Evolutionary conservation across 2,888 invertebrate species (phyloP).

Genomic region (Lepidocyrtinus sp.): DNA sequence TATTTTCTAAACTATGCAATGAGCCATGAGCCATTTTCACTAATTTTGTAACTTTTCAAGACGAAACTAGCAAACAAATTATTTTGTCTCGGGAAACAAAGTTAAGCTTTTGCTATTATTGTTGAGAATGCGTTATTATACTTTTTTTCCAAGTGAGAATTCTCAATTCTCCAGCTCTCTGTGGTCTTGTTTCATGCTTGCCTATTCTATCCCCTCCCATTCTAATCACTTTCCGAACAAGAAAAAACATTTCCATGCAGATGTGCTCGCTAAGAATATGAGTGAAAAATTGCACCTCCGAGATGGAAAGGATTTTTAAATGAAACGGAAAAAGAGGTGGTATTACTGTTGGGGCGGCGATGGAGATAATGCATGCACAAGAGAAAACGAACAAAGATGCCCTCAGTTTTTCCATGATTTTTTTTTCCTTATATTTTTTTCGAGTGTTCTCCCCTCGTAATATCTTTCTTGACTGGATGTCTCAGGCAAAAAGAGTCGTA

Average conservation of each 20-base stretch:
- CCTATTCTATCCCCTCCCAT: slow-evolving; percentile 29
- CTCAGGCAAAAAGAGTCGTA: slow-evolving; percentile 25
- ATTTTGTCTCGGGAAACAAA: slow-evolving; percentile 7
- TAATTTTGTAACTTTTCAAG: not conserved
- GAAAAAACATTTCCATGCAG: slow-evolving; percentile 57
- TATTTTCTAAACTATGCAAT: slow-evolving; percentile 4
- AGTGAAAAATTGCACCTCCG: slow-evolving; percentile 62
- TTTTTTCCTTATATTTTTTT: slow-evolving; percentile 23
- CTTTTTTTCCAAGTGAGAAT: not conserved
- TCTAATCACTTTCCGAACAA: slow-evolving; percentile 46
- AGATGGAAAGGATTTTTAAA: slow-evolving; percentile 60
- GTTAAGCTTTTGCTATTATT: slow-evolving; percentile 7
- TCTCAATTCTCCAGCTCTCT: not conserved
- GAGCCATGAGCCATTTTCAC: slow-evolving; percentile 12
- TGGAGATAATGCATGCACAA: slow-evolving; percentile 12
- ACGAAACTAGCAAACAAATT: not conserved
- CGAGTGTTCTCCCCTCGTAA: slow-evolving; percentile 2
- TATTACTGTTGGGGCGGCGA: not conserved
- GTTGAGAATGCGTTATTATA: slow-evolving; percentile 4
- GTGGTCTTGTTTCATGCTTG: not conserved
- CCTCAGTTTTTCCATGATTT: slow-evolving; percentile 23
- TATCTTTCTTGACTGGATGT: slow-evolving; percentile 13
- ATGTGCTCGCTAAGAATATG: slow-evolving; percentile 49
- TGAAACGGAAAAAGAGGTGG: slow-evolving; percentile 58
- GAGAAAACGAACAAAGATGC: slow-evolving; percentile 32